These are phyloP conservation scores for Drosophila tsacasi DNA, from an alignment of 1,140 invertebrate genomes.

Conservation along the genomic window DNA sequence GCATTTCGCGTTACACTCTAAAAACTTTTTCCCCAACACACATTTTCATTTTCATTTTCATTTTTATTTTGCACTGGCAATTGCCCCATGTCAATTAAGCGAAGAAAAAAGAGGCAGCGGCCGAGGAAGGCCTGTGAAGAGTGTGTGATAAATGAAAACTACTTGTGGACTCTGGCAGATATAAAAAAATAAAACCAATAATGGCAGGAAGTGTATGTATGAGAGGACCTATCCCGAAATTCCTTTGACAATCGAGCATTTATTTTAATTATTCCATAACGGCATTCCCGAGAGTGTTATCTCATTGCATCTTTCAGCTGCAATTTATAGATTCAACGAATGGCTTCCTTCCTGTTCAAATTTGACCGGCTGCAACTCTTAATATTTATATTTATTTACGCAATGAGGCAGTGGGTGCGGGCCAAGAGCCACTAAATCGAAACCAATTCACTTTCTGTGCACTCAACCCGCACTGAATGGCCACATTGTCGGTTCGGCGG, in stretches of 20 bases:
- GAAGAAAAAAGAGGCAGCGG: conserved; percentile 14
- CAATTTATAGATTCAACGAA: conserved; percentile 6
- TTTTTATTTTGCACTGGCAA: conserved; percentile 31
- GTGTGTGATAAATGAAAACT: conserved; percentile 60
- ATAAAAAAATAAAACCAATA: conserved; percentile 15
- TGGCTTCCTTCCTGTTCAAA: conserved; percentile 52
- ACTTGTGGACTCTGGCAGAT: conserved; percentile 35
- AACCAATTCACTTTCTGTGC: conserved; percentile 55
- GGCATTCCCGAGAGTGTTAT: conserved; percentile 16
- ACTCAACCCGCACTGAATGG: conserved; percentile 67
- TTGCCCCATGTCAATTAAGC: conserved; percentile 76
- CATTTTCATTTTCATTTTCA: conserved; percentile 28
- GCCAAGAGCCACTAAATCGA: conserved; percentile 13
- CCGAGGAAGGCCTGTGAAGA: conserved; percentile 36
- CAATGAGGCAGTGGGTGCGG: conserved; percentile 42
- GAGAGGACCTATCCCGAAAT: conserved; percentile 24
- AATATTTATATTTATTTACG: conserved; percentile 35
- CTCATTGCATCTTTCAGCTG: conserved; percentile 2
- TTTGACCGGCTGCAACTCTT: conserved; percentile 21
- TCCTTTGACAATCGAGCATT: conserved; percentile 2
- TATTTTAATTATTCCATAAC: conserved; percentile 20
- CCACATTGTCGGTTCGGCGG: conserved; percentile 57
- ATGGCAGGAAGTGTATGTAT: conserved; percentile 43
- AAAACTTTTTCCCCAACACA: conserved; percentile 67
- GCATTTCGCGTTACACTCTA: conserved; percentile 78